Conservation (phyloP, 1,140 invertebrate genomes). For the Pachypeltis micranthus region DNA sequence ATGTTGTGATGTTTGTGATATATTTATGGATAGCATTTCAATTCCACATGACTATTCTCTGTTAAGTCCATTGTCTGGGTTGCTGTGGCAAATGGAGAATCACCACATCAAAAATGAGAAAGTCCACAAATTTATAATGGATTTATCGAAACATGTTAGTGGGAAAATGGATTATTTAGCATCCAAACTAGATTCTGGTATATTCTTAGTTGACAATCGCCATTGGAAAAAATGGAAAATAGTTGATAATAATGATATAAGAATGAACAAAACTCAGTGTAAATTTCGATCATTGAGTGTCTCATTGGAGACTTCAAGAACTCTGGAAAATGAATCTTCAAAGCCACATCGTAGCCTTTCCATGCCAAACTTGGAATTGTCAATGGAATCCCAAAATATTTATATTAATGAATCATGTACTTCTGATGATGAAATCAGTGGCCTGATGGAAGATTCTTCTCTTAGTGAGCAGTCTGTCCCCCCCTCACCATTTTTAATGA, state of each 20-base stretch:
- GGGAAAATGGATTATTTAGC: slow-evolving; percentile 24
- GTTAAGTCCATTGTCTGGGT: slow-evolving; percentile 17
- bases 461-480: slow-evolving; percentile 6
- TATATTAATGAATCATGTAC: slow-evolving; percentile 1
- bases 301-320: not conserved
- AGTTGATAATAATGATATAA: slow-evolving; percentile 24
- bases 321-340: not conserved
- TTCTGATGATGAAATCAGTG: not conserved
- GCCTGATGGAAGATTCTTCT: slow-evolving; percentile 6
- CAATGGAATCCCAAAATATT: not conserved
- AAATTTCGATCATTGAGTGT: not conserved
- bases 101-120: slow-evolving; percentile 9
- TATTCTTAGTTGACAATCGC: slow-evolving; percentile 41
- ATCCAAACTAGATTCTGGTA: slow-evolving; percentile 40
- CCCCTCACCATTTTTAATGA: slow-evolving; percentile 26
- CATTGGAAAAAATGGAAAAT: slow-evolving; percentile 32
- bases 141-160: slow-evolving; percentile 35
- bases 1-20: slow-evolving; percentile 38
- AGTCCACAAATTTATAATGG: slow-evolving; percentile 32
- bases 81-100: slow-evolving; percentile 1
- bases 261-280: not conserved
- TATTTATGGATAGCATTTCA: slow-evolving; percentile 21
- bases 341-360: not conserved
- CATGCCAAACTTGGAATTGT: not conserved
- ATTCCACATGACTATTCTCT: slow-evolving; percentile 10